Base-by-base conservation (phyloP, 64 coral and sea anemone species). In the Stylophora pistillata region DNA sequence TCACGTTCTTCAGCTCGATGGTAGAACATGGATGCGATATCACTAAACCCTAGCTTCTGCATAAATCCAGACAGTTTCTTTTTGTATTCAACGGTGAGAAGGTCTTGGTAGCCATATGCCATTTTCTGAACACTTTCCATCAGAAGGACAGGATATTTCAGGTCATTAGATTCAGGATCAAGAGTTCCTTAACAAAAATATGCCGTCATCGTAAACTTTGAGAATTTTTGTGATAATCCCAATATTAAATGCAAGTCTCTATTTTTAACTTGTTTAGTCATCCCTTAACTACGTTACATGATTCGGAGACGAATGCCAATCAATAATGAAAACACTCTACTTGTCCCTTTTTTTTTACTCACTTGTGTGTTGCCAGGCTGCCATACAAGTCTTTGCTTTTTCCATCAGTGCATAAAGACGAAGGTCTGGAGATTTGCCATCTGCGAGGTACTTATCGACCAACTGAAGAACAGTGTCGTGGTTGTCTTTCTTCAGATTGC, bases 111-210 rank as follows among this genome's bases (percentile, higher is more conserved):
- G n/a, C 53, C 73, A 78, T 88, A 10, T 2, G 25, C 34, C 25
- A 78, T 57, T 78, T 47, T 78, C 75, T 78, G 75, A 10, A 56
- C 53, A 78, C 21, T 56, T 10, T 78, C 75, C 52, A 56, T 56
- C 21, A 78, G 75, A 56, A 78, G 75, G 20, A 78, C 75, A n/a
- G 75, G 75, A 56, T 78, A 78, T n/a, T 78, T 78, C 53, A 78
- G 28, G 53, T 78, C 75, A 52, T 78, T 56, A n/a, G 75, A 55
- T 52, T 10, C 12, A 56, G 75, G 52, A 1, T 78, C 21, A n/a
- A 23, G 15, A 56, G 10, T 23, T 78, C 75, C 75, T 78, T n/a
- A n/a, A 32, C 2, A 68, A 66, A 14, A 52, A n/a, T n/a, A n/a
- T n/a, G n/a, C n/a, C n/a, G n/a, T n/a, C n/a, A n/a, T n/a, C n/a